These are phyloP conservation scores for Penaeus monodon DNA, from an alignment of 2,888 invertebrate species.

Conservation along the genomic window DNA sequence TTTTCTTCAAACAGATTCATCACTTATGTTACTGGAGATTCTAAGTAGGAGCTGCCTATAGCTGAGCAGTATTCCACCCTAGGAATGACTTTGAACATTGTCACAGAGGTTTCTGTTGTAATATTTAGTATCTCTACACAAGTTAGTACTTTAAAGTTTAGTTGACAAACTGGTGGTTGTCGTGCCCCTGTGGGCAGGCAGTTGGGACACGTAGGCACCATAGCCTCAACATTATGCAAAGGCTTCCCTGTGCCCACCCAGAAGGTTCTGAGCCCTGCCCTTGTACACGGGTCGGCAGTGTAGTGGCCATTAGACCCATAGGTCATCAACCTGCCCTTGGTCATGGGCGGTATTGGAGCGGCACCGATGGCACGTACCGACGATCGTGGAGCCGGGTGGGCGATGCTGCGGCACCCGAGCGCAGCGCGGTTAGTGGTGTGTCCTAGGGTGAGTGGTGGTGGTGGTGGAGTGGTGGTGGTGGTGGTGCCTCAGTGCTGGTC, in stretches of 20 bases:
- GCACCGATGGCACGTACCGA: conserved; percentile 49
- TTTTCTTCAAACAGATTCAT: conserved; percentile 35
- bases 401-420: conserved; percentile 54
- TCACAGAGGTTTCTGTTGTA: conserved; percentile 50
- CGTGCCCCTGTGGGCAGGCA: conserved; percentile 49
- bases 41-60: conserved; percentile 56
- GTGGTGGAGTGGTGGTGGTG: conserved; percentile 58
- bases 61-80: conserved; percentile 48
- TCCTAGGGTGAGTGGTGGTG: conserved; percentile 62
- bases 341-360: conserved; percentile 40
- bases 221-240: conserved; percentile 42
- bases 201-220: conserved; percentile 50
- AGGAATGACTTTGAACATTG: conserved; percentile 39
- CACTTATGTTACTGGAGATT: conserved; percentile 48
- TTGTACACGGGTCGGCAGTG: conserved; percentile 48
- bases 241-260: conserved; percentile 55
- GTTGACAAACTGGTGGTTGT: conserved; percentile 48
- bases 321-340: conserved; percentile 47
- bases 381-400: conserved; percentile 52
- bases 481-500: conserved; percentile 64
- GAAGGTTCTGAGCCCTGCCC: conserved; percentile 44
- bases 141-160: conserved; percentile 59
- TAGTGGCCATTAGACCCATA: conserved; percentile 49
- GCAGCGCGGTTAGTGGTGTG: conserved; percentile 62
- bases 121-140: conserved; percentile 45